Conservation (phyloP, 2,113 vertebrate genomes). For the Micronycteris hirsuta region DNA sequence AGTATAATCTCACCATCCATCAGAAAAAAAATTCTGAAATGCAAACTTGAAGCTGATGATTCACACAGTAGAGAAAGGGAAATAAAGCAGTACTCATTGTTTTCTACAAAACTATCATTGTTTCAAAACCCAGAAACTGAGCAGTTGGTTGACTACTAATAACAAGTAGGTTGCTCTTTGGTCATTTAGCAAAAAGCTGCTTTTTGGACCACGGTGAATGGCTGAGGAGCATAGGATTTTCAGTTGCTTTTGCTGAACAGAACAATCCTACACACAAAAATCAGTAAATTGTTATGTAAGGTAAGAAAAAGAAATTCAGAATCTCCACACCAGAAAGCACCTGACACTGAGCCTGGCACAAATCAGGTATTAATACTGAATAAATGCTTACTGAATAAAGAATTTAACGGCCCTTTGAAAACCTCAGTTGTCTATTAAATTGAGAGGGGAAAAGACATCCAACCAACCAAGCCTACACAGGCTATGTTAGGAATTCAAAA, state of each 20-base stretch:
- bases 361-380: background rate
- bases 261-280: background rate
- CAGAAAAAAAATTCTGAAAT: conserved; percentile 58
- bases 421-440: background rate
- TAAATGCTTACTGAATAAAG: background rate
- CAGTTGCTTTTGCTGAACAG: background rate
- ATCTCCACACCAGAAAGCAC: background rate
- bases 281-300: conserved; percentile 45
- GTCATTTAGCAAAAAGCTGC: conserved; percentile 25
- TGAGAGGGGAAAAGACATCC: conserved; percentile 3
- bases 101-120: conserved; percentile 58
- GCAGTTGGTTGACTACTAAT: conserved; percentile 18
- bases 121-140: conserved; percentile 59
- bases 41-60: conserved; percentile 58
- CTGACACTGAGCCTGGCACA: background rate
- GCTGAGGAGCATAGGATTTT: background rate
- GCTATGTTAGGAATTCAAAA: background rate
- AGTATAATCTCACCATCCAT: conserved; percentile 45
- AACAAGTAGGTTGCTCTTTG: background rate
- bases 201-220: background rate
- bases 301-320: background rate
- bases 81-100: conserved; percentile 56
- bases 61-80: conserved; percentile 37
- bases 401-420: background rate
- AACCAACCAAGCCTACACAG: background rate